These are phyloP conservation scores for Chlorodrepanis virens DNA, from an alignment of 2,113 vertebrate genomes.

Conservation along the genomic window DNA sequence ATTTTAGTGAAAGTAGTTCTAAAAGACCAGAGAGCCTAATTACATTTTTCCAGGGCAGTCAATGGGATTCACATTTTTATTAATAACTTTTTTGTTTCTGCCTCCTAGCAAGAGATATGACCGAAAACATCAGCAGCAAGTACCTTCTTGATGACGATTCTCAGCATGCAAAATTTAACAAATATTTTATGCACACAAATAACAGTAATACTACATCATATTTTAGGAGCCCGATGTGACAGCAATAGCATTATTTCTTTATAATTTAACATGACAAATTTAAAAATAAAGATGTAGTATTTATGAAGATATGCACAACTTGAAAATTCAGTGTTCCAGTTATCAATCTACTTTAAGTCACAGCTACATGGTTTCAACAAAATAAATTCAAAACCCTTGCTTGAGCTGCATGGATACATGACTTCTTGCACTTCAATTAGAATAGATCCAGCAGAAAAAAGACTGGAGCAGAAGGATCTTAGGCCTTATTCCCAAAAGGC, in stretches of 20 bases:
- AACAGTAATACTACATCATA: background rate
- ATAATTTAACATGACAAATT: background rate
- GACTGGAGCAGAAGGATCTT: background rate
- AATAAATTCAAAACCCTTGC: background rate
- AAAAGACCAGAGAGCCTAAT: background rate
- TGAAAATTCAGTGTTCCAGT: background rate
- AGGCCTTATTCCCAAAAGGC: background rate
- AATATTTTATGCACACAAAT: background rate
- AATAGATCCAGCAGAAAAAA: background rate
- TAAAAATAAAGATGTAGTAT: background rate
- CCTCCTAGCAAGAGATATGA: background rate
- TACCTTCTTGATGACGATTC: background rate
- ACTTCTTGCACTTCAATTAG: background rate
- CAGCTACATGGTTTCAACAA: background rate
- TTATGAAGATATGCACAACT: background rate
- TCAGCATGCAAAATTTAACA: background rate
- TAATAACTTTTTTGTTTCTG: background rate
- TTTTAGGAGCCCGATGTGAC: background rate
- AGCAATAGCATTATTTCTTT: background rate
- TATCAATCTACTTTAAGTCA: background rate
- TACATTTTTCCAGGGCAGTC: background rate
- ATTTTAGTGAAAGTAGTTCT: background rate
- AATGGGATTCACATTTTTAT: accelerated
- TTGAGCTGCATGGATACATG: background rate
- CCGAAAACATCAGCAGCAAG: background rate